Percentiles rank a stretch among this genome's conserved stretches.
phyloP scores from a whole-genome alignment of 2,888 invertebrate species.

The Stenotaenia linearis region DNA sequence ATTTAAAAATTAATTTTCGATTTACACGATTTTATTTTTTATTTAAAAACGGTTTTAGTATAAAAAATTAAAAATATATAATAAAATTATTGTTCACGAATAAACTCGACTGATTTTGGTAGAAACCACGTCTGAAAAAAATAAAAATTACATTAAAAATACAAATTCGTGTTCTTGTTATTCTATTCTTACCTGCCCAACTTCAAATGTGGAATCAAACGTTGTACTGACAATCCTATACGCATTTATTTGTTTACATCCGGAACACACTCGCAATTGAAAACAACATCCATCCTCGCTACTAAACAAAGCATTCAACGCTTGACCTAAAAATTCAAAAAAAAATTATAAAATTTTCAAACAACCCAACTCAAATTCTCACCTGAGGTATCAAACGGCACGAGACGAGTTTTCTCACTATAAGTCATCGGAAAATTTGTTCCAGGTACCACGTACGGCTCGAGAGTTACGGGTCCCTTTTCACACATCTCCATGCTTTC shows the following conservation, averaged over 20 bases:
- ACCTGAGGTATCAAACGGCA: background rate
- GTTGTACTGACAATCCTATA: background rate
- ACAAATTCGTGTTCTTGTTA: no score
- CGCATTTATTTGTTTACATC: background rate
- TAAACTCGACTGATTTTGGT: background rate
- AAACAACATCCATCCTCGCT: constrained; percentile 3
- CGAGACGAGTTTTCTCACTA: background rate
- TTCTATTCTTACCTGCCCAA: background rate
- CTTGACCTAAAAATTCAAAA: background rate
- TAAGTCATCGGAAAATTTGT: background rate
- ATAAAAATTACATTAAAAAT: background rate
- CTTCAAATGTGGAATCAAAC: background rate
- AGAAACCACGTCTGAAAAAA: background rate
- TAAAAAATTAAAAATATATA: no score
- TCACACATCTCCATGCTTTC: background rate
- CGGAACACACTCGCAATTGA: background rate
- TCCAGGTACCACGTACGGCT: background rate
- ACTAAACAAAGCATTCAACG: background rate
- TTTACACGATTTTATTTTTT: no score
- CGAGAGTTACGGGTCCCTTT: background rate
- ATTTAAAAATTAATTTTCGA: no score
- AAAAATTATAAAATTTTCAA: background rate
- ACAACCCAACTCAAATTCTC: background rate
- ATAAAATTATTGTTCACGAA: background rate
- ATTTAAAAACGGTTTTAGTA: no score